Percentiles rank a stretch among this genome's conserved stretches.
Evolutionary conservation across 2,797 vertebrate species (phyloP).

Genomic region (Hipposideros larvatus): DNA sequence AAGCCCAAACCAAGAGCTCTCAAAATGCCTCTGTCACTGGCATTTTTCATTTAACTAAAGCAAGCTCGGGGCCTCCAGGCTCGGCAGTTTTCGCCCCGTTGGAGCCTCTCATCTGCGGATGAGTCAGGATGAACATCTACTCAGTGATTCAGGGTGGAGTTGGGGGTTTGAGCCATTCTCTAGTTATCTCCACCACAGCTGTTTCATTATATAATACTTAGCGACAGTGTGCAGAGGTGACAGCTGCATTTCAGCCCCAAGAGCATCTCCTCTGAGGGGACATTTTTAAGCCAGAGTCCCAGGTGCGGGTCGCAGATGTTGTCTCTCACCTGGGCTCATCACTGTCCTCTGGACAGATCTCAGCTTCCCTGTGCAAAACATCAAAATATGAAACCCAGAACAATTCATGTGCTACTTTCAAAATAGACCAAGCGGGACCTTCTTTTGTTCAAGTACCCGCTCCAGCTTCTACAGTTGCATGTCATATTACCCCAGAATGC

Average conservation of each 20-base stretch:
- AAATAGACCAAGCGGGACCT: neutral
- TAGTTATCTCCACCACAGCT: accelerated
- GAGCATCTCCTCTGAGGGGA: neutral
- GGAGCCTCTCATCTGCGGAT: neutral
- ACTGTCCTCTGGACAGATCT: neutral
- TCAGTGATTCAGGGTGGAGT: too few relatives aligned
- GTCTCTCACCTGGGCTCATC: neutral
- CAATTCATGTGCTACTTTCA: constrained; percentile 58
- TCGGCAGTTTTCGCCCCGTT: neutral
- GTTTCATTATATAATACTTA: accelerated
- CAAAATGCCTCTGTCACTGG: neutral
- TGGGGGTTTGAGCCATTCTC: neutral
- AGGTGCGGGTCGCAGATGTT: constrained; percentile 43
- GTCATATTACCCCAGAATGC: neutral
- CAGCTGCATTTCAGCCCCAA: neutral
- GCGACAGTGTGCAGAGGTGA: neutral
- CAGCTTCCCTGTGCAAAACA: constrained; percentile 18
- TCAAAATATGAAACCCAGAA: constrained; percentile 49
- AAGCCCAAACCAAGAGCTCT: neutral
- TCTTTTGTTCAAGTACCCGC: neutral
- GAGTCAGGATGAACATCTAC: neutral
- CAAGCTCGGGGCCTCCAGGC: too few relatives aligned
- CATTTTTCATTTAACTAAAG: neutral
- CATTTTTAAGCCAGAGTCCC: neutral
- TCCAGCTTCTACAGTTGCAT: neutral